Conservation (phyloP, 2,113 vertebrate species). For the Hucho hucho region DNA sequence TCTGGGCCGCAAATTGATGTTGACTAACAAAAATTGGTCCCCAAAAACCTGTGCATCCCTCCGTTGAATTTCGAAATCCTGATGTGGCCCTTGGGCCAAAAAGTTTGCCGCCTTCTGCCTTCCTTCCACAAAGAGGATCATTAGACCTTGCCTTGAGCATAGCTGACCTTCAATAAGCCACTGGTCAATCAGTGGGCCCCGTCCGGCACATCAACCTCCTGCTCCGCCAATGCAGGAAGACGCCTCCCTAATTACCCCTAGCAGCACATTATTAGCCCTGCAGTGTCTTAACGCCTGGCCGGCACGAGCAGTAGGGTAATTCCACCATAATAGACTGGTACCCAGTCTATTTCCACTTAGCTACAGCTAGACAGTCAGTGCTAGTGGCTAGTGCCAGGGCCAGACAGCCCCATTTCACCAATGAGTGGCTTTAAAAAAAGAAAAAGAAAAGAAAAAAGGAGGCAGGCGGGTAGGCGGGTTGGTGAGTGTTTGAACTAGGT, state of each 20-base stretch:
- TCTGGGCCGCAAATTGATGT: no score
- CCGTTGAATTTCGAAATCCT: no score
- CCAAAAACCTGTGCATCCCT: no score
- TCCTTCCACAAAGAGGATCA: neutral
- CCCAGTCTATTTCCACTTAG: constrained; percentile 41
- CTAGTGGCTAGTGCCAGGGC: constrained; percentile 2
- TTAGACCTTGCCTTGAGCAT: neutral
- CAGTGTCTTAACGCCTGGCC: constrained; percentile 43
- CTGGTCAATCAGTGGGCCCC: constrained; percentile 29
- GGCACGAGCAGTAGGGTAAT: constrained; percentile 50
- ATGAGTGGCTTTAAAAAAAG: constrained; percentile 37
- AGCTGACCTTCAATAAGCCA: constrained; percentile 10
- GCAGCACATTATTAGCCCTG: constrained; percentile 26
- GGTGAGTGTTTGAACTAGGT: constrained; percentile 65
- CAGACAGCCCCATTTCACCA: constrained; percentile 38
- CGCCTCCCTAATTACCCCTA: constrained; percentile 54
- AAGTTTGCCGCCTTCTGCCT: neutral
- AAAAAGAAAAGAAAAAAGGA: no score
- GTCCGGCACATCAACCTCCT: constrained; percentile 25
- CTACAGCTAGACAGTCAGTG: constrained; percentile 18
- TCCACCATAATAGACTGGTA: constrained; percentile 58
- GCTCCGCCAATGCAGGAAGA: constrained; percentile 30
- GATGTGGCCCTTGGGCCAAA: no score
- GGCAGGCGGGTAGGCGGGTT: neutral
- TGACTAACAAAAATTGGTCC: no score